Base-by-base conservation (phyloP, 2,888 invertebrate genomes). In the Agrochola macilenta region DNA sequence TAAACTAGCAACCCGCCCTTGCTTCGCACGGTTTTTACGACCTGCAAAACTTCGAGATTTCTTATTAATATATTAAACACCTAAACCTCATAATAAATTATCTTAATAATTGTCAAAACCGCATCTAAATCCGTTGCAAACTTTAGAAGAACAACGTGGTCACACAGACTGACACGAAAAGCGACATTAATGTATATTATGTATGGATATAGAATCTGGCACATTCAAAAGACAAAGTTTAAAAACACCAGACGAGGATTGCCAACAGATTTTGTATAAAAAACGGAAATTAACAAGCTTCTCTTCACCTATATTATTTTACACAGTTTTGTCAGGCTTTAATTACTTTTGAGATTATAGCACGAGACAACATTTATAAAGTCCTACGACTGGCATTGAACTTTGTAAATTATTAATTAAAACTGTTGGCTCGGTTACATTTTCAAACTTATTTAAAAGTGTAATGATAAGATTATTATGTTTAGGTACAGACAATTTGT, bases 301-400 rank as follows among this genome's bases (percentile, higher is more conserved):
- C 54, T 81, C 46, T 64, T 60, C 5, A 58, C 66, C 17, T 71
- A 75, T 60, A 75, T 85, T 69, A 70, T 84, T 64, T 49, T 63
- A 26, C 54, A 74, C 74, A 70, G 69, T 74, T 68, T 85, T 70
- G 63, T 71, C 39, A 39, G 26, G 17, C 49, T 81, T 85, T 82
- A 85, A 85, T 85, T 81, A 79, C 85, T 85, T 82, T 74, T 85
- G 14, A 75, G 82, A 75, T 81, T 65, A 81, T 75, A 81, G 39
- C 64, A 49, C 58, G 63, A 72, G 68, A 75, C 57, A 85, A 85
- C 60, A 74, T 85, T 79, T 71, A 57, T 58, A 52, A 69, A 80
- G 73, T 70, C 39, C 54, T 57, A 65, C 57, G 60, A 14, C 69
- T 35, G 49, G 17, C 61, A 43, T 69, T 57, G 35, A 82, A 84